These are phyloP conservation scores for Drosophila chauvacae DNA, from an alignment of 1,140 invertebrate species.

Conservation along the genomic window DNA sequence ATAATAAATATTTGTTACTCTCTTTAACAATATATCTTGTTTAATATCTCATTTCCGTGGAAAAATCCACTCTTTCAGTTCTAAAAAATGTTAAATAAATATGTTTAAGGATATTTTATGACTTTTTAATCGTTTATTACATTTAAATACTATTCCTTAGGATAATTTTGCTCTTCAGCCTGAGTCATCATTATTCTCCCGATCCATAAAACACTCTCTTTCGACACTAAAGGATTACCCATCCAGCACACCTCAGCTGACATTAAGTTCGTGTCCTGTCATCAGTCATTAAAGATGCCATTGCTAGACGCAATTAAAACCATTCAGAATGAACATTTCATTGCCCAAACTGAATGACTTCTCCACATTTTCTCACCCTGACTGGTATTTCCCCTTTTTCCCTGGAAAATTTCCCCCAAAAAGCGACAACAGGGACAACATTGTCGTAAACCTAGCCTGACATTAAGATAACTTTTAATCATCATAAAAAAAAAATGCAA, in stretches of 20 bases:
- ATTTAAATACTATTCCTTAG: background rate
- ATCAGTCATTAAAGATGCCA: slow-evolving; percentile 73
- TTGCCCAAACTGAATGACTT: slow-evolving; percentile 65
- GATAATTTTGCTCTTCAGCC: background rate
- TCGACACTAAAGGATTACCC: slow-evolving; percentile 32
- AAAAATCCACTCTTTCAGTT: no score
- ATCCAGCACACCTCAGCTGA: slow-evolving; percentile 30
- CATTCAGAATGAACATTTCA: slow-evolving; percentile 77
- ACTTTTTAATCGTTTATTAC: no score
- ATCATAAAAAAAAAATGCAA: slow-evolving; percentile 66
- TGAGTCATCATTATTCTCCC: slow-evolving; percentile 17
- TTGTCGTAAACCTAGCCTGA: slow-evolving; percentile 74
- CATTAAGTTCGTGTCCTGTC: slow-evolving; percentile 52
- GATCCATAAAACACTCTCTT: slow-evolving; percentile 14
- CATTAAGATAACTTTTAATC: slow-evolving; percentile 83
- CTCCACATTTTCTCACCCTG: slow-evolving; percentile 3
- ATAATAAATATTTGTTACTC: background rate
- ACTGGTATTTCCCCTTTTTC: background rate
- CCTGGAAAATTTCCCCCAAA: slow-evolving; percentile 34
- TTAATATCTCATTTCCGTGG: no score
- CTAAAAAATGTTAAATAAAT: background rate
- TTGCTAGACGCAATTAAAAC: slow-evolving; percentile 81
- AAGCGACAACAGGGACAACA: slow-evolving; percentile 53
- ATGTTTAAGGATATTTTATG: no score
- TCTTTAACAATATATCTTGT: background rate